Evolutionary conservation across 2,113 vertebrate species (phyloP).

Genomic region (Ammodytes marinus): DNA sequence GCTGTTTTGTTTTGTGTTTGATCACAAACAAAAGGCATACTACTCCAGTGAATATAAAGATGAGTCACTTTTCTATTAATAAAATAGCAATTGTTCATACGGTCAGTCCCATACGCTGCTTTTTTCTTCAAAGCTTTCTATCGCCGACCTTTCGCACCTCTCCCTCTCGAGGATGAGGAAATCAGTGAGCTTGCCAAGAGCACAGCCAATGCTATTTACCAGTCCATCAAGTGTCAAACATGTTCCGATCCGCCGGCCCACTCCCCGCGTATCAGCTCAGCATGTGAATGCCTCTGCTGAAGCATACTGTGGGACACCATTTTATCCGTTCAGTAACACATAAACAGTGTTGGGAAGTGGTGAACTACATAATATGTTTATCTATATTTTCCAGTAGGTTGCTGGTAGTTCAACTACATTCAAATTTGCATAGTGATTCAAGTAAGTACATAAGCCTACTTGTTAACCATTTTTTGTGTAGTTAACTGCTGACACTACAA

Average conservation of each 20-base stretch:
- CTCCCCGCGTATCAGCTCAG: slow-evolving; percentile 47
- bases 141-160: slow-evolving; percentile 25
- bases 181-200: slow-evolving; percentile 39
- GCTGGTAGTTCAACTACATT: too few species aligned
- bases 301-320: slow-evolving; percentile 15
- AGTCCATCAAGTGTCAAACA: slow-evolving; percentile 60
- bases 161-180: slow-evolving; percentile 21
- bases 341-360: not conserved
- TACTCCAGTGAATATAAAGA: not conserved
- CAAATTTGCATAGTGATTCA: too few species aligned
- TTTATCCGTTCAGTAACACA: slow-evolving; percentile 6
- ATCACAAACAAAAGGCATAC: not conserved
- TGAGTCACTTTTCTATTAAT: not conserved
- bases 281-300: slow-evolving; percentile 11
- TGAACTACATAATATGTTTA: too few species aligned
- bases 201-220: slow-evolving; percentile 50
- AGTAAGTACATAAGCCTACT: too few species aligned
- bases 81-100: not conserved
- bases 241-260: slow-evolving; percentile 42
- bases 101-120: not conserved
- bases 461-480: too few species aligned
- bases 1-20: not conserved
- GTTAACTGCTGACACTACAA: too few species aligned
- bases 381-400: too few species aligned
- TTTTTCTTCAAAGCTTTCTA: slow-evolving; percentile 12